A percentile compares a stretch with the other conserved stretches of the same genome.
Conservation (phyloP, 2,888 invertebrate genomes). For the Torymus texanus region DNA sequence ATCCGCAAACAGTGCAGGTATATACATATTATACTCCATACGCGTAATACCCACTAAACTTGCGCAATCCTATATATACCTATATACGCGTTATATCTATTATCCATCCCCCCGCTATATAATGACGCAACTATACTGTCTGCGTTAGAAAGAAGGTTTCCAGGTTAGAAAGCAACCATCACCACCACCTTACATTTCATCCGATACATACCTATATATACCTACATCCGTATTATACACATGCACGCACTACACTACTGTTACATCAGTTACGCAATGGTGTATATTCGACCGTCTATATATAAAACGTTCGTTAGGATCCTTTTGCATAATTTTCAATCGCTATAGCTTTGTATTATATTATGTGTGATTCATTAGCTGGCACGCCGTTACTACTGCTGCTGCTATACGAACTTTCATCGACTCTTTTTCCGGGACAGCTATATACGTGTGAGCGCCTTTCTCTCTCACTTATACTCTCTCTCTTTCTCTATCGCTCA, state of each 20-base stretch:
- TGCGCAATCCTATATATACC: no score
- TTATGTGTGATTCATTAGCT: constrained; percentile 23
- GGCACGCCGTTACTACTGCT: not conserved
- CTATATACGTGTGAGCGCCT: not conserved
- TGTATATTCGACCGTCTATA: not conserved
- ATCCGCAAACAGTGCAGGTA: no score
- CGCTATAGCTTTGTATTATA: not conserved
- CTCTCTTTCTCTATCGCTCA: no score
- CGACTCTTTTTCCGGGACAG: constrained; percentile 40
- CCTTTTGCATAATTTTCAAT: constrained; percentile 49
- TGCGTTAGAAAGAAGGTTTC: constrained; percentile 36
- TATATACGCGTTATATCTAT: no score
- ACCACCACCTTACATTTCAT: no score
- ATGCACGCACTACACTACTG: not conserved
- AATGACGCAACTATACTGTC: no score
- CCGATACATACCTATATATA: no score
- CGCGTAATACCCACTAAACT: no score
- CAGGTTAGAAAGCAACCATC: constrained; percentile 34
- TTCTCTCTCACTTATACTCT: constrained; percentile 3
- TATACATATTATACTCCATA: no score
- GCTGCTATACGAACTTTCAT: constrained; percentile 28
- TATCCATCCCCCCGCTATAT: no score
- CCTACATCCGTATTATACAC: no score
- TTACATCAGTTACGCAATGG: constrained; percentile 27
- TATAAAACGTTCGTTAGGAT: no score